A percentile compares a stretch with the other conserved stretches of the same genome.
These are phyloP conservation scores for Sebastes nivosus DNA, from an alignment of 2,797 vertebrate genomes.

Conservation along the genomic window DNA sequence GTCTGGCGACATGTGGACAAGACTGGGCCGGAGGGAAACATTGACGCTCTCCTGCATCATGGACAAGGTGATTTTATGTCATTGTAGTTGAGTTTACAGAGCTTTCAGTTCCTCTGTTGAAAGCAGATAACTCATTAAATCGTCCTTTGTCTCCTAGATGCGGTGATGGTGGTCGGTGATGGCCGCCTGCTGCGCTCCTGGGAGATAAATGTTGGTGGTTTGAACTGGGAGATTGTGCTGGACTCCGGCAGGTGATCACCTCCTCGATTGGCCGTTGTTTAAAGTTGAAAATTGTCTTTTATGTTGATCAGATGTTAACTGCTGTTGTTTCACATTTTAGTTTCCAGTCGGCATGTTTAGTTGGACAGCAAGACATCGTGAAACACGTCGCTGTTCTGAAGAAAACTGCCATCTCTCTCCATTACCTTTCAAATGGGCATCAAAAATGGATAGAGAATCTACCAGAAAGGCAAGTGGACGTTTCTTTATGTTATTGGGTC, in stretches of 20 bases:
- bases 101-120: background rate
- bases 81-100: background rate
- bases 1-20: conserved; percentile 98
- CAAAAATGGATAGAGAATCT: conserved; percentile 95
- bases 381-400: conserved; percentile 90
- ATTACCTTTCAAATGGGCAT: conserved; percentile 94
- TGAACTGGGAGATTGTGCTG: conserved; percentile 95
- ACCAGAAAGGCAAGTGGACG: conserved; percentile 86
- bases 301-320: background rate
- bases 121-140: background rate
- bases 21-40: conserved; percentile 86
- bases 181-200: conserved; percentile 93
- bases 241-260: conserved; percentile 90
- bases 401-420: conserved; percentile 87
- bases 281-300: background rate
- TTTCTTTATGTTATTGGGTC: background rate
- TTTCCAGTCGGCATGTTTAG: conserved; percentile 89
- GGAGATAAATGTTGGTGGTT: conserved; percentile 92
- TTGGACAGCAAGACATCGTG: conserved; percentile 87
- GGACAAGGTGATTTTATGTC: conserved; percentile 87
- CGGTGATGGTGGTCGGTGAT: conserved; percentile 87
- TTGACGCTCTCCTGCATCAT: conserved; percentile 88
- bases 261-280: conserved; percentile 65
- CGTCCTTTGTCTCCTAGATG: conserved; percentile 80
- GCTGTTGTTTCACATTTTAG: conserved; percentile 68